These are phyloP conservation scores for Dryobates pubescens DNA, from an alignment of 2,797 vertebrate species.

Conservation along the genomic window DNA sequence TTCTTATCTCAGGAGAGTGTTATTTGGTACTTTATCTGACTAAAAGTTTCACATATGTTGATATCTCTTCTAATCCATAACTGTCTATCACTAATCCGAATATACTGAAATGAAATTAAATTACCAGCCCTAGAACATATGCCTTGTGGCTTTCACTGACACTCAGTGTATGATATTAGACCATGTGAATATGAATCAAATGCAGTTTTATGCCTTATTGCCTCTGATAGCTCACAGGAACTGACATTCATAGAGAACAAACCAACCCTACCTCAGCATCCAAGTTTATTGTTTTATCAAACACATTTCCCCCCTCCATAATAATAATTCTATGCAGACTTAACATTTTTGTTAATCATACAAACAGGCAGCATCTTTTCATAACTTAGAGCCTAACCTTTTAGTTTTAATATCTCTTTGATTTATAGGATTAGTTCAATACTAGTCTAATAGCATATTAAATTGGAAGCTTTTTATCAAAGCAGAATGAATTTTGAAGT, in stretches of 20 bases:
- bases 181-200: constrained; percentile 15
- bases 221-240: constrained; percentile 23
- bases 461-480: not conserved
- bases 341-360: constrained; percentile 1
- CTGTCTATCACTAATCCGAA: constrained; percentile 22
- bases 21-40: constrained; percentile 19
- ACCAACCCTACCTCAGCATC: not conserved
- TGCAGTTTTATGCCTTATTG: constrained; percentile 40
- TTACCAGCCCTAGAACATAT: not conserved
- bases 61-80: constrained; percentile 25
- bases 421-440: not conserved
- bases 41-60: not conserved
- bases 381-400: not conserved
- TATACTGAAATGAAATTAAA: constrained; percentile 32
- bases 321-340: not conserved
- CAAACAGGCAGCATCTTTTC: not conserved
- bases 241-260: not conserved
- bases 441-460: not conserved
- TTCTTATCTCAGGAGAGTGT: not conserved
- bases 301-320: not conserved
- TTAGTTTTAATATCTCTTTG: constrained; percentile 27
- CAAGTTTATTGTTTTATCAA: not conserved
- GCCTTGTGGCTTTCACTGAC: not conserved
- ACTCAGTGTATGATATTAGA: constrained; percentile 13
- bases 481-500: not conserved